phyloP scores from a whole-genome alignment of 1,140 invertebrate genomes.

The Lasaia peninsularis region DNA sequence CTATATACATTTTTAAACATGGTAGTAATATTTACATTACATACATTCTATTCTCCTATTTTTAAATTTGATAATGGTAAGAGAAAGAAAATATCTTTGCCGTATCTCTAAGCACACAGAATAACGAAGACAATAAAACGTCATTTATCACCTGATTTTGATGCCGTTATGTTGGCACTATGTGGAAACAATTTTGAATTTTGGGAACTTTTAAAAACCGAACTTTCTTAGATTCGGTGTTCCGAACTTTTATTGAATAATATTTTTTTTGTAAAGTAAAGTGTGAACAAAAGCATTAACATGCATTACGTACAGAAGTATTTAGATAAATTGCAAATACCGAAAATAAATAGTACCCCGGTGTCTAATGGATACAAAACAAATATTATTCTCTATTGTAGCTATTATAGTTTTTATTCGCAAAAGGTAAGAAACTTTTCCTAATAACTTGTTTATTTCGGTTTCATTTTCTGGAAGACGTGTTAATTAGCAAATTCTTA shows the following conservation, averaged over 20 bases:
- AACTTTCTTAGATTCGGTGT: conserved; percentile 18
- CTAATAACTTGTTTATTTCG: too few species aligned
- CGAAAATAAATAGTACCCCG: conserved; percentile 44
- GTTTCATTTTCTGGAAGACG: too few species aligned
- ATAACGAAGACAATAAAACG: background rate
- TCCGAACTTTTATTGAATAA: background rate
- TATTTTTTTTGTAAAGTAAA: conserved; percentile 4
- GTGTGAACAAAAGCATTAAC: conserved; percentile 15
- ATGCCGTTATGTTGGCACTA: conserved; percentile 47
- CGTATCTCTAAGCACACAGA: too few species aligned
- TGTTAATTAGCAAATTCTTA: too few species aligned
- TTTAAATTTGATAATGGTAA: too few species aligned
- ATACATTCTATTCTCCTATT: too few species aligned
- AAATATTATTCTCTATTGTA: conserved; percentile 82
- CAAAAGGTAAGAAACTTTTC: conserved; percentile 81
- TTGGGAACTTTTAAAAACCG: conserved; percentile 26
- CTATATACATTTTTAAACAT: too few species aligned
- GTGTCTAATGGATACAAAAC: conserved; percentile 47
- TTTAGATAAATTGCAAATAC: conserved; percentile 57
- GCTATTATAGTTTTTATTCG: conserved; percentile 85
- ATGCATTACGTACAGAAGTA: conserved; percentile 71
- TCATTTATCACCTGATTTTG: conserved; percentile 61
- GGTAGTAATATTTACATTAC: too few species aligned
- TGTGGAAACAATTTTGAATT: conserved; percentile 34
- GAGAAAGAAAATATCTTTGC: too few species aligned